Base-by-base conservation (phyloP, 2,797 vertebrate species). In the Champsocephalus gunnari region DNA sequence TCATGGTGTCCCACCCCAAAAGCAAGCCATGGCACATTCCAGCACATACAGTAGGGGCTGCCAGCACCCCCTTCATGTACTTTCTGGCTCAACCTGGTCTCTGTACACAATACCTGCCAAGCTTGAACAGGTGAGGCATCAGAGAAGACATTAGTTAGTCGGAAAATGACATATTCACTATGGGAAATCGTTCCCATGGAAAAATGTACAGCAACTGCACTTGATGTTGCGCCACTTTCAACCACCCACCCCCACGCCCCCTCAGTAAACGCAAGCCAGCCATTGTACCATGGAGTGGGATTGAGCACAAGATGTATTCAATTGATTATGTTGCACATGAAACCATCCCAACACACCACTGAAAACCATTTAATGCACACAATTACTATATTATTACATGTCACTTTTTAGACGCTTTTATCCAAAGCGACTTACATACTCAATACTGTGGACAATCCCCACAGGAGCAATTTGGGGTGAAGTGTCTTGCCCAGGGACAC, bases 1-100 rank as follows among this genome's bases (percentile, higher is more conserved):
- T 96, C 95, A 95, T 95, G 81, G 83, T 93, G 95, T 96, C 94
- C 95, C 95, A 96, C 94, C 95, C 94, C 92, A 91, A 92, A 93
- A 94, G 92, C 95, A 95, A 94, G 95, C 93, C 93, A 76, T 93
- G 93, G 92, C 95, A 93, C 93, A 95, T 95, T 94, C 94, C 92
- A 84, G 87, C 83, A 92, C 90, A 93, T 78, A 89, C 87, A 82
- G 86, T 57, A 90, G 95, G 94, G 94, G 94, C 93, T 95, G 95
- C 95, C 94, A 95, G 92, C 91, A 92, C 85, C 90, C 93, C 92
- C 92, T 85, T 66, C 51, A 84, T 69, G 71, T 66, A 73, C 73
- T 75, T 77, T 80, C 77, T 80, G 69, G 71, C 85, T 83, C 49
- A 10, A 61, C 82, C 70, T 24, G 12, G 67, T 81, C 75, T 77